Base-by-base conservation (phyloP, 2,888 invertebrate species). In the Hydropsyche betteni region DNA sequence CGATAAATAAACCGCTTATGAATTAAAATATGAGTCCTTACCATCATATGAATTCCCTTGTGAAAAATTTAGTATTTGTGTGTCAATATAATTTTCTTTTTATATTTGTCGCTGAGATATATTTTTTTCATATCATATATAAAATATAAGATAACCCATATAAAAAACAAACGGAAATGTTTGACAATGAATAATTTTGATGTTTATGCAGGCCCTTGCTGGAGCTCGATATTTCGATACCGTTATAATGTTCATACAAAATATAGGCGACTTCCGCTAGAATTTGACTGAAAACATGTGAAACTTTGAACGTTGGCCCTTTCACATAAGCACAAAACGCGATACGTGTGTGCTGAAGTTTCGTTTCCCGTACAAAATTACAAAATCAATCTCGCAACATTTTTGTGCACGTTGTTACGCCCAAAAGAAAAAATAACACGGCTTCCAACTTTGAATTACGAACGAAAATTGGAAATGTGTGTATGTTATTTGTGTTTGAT, bases 221-320 rank as follows among this genome's bases (percentile, higher is more conserved):
- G 72, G 44, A 72, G 58, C 36, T 58, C 72, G 44, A 72, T 72
- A 58, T 72, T 58, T 58, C 72, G 55, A 72, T 72, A 70, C 34
- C 64, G 34, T 14, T 14, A 44, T 69, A 69, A 44, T 44, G n/a
- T 38, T 14, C 44, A 34, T 34, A 52, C 33, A 24, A 50, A 72
- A 72, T 64, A 36, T 34, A 53, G 53, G 24, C 64, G 70, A 70
- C 58, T 72, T 72, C 72, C 55, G 55, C 58, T 58, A 33, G 55
- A 36, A 72, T 72, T 72, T 16, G 61, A 72, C 52, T n/a, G 38
- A 55, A 50, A 55, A 72, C 58, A 50, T 51, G 69, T n/a, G 51
- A 69, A 69, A 72, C 16, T 33, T 61, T 53, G 7, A 58, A 58
- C 64, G 34, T 64, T 36, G n/a, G 34, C 44, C 34, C 36, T 12